Evolutionary conservation across 2,113 vertebrate genomes (phyloP), one percentile per base, ranked within the genome.

Genomic region (Panurus biarmicus): DNA sequence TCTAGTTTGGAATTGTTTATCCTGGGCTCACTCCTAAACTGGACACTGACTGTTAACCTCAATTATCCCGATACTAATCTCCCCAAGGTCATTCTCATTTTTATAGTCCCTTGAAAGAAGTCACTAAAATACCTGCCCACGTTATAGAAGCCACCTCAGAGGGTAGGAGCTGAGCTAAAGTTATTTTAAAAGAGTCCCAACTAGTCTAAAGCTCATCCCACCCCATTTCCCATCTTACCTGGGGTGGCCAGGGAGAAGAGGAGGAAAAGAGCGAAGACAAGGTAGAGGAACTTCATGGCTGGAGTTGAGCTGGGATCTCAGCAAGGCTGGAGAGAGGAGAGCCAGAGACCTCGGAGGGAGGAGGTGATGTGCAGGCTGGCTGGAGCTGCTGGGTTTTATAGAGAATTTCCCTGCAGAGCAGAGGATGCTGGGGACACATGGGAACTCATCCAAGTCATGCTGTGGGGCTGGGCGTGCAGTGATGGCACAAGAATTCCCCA

Each of bases 251-350:
- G 42, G 45, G 96, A 89, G 73, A 93, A 38, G 45, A 97, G 92
- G 0, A 97, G 80, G 73, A 97, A 82, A 42, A 95, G 53, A 35
- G 76, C 13, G 0, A 95, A 85, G 74, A 93, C 61, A 42, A 97
- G 67, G 87, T 74, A 92, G 61, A 96, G 74, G 62, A 90, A 71
- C 80, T 44, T 96, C 97, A 97, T 97, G 93, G 94, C 76, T 92
- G 87, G n/a, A 66, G 61, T 16, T 6, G 70, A 76, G 70, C 24
- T 73, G 76, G 62, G 33, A 8, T 62, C 81, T 91, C 74, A 62
- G 92, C 10, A 1, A 76, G 38, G 87, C 81, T 80, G 89, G 75
- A 89, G 84, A 85, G 70, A 73, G 58, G 26, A 92, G 56, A 45
- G 24, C 40, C 0, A 2, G n/a, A 64, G 85, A 79, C 3, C 80